Conservation (phyloP, 2,113 vertebrate genomes). For the Narcine bancroftii region DNA sequence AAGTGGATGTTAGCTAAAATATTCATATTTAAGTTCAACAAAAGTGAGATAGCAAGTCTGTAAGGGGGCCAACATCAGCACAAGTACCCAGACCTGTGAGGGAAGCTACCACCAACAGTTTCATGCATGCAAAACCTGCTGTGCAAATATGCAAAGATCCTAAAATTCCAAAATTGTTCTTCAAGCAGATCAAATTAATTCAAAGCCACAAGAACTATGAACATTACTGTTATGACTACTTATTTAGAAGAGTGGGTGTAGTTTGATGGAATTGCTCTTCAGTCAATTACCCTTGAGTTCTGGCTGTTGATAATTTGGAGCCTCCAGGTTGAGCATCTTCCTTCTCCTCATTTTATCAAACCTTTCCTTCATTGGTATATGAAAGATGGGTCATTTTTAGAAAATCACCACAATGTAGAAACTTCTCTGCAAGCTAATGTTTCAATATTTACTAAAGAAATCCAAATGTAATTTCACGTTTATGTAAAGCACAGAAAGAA, state of each 20-base stretch:
- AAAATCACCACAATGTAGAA: background rate
- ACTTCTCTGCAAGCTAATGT: background rate
- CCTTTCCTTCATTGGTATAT: background rate
- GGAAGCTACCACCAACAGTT: background rate
- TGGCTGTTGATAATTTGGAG: background rate
- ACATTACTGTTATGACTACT: background rate
- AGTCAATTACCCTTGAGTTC: background rate
- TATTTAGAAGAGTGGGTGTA: background rate
- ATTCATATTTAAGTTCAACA: background rate
- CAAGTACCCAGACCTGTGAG: background rate
- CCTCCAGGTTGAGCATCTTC: background rate
- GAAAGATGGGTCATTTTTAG: background rate
- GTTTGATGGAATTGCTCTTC: background rate
- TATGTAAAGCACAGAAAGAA: background rate
- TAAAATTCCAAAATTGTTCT: background rate
- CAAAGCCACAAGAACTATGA: background rate
- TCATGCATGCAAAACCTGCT: background rate
- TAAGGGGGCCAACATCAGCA: background rate
- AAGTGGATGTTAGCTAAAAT: background rate
- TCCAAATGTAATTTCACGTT: background rate
- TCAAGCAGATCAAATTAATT: background rate
- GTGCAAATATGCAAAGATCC: background rate
- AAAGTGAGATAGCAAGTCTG: background rate
- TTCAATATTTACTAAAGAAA: background rate
- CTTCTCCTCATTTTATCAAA: background rate